Percentiles rank a stretch among this genome's conserved stretches.
Conservation (phyloP, 2,797 vertebrate genomes). For the Sorex maritimensis region DNA sequence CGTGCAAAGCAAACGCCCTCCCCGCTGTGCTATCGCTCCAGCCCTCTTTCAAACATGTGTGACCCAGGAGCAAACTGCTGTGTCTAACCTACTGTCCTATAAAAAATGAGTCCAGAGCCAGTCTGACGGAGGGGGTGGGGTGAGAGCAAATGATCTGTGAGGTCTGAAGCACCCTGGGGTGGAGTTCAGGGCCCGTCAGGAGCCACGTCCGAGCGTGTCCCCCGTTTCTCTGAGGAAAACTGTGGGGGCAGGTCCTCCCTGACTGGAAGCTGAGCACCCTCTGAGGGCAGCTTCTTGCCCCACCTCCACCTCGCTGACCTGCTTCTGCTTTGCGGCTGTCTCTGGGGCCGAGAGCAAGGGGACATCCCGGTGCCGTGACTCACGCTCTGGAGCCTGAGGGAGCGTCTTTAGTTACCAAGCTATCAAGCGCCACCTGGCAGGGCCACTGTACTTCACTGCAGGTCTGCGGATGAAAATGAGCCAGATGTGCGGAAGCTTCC, state of each 20-base stretch:
- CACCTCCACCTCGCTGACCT: background rate
- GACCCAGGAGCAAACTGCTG: background rate
- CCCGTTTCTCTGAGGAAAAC: conserved; percentile 46
- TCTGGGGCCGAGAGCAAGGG: conserved; percentile 6
- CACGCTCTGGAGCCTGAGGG: conserved; percentile 59
- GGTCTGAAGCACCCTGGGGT: no score
- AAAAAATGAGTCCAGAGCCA: conserved; percentile 49
- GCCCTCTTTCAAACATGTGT: no score
- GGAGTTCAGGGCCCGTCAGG: background rate
- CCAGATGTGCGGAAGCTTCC: background rate
- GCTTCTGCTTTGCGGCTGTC: background rate
- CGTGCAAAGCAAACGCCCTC: no score
- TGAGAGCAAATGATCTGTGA: background rate
- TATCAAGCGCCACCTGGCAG: background rate
- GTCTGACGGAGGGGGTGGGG: background rate
- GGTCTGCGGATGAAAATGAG: conserved; percentile 29
- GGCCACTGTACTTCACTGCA: background rate
- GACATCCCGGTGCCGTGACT: conserved; percentile 39
- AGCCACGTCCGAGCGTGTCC: background rate
- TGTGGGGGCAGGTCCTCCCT: background rate
- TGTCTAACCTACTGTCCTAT: conserved; percentile 42
- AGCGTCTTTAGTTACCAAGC: background rate
- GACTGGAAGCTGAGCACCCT: background rate
- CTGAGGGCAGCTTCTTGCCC: background rate
- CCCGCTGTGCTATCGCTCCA: no score